These are phyloP conservation scores for Coremacera marginata DNA, from an alignment of 2,888 invertebrate species.

Conservation along the genomic window DNA sequence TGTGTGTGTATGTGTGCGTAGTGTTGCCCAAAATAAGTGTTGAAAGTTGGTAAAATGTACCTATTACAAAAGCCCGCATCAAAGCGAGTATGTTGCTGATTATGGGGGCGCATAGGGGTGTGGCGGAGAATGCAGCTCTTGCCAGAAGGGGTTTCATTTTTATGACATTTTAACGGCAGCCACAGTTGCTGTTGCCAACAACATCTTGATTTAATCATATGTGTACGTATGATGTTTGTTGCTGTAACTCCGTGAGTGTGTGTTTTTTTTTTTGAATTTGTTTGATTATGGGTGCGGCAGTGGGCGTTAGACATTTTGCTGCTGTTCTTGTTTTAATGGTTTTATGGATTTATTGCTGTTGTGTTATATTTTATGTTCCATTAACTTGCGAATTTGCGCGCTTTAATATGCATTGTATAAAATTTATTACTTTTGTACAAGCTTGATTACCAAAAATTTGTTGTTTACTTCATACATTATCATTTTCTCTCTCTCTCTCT, in stretches of 20 bases:
- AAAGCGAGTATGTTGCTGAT: background rate
- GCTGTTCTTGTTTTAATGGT: no score
- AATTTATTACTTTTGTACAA: no score
- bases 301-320: no score
- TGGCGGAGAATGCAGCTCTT: background rate
- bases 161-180: slow-evolving; percentile 20
- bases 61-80: background rate
- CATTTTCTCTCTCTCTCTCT: no score
- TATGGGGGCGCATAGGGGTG: no score
- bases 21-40: slow-evolving; percentile 11
- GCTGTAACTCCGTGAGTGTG: background rate
- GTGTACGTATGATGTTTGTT: background rate
- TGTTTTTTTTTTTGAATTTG: background rate
- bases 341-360: slow-evolving; percentile 11
- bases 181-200: background rate
- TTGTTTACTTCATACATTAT: no score
- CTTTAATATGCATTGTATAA: no score
- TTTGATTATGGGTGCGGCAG: slow-evolving; percentile 7
- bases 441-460: no score
- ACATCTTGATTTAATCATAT: background rate
- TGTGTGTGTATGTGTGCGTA: no score
- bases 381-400: slow-evolving; percentile 33
- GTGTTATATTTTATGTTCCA: slow-evolving; percentile 46
- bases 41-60: background rate
- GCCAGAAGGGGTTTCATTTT: slow-evolving; percentile 17